Conservation (phyloP, 2,113 vertebrate genomes). For the Furnarius figulus region DNA sequence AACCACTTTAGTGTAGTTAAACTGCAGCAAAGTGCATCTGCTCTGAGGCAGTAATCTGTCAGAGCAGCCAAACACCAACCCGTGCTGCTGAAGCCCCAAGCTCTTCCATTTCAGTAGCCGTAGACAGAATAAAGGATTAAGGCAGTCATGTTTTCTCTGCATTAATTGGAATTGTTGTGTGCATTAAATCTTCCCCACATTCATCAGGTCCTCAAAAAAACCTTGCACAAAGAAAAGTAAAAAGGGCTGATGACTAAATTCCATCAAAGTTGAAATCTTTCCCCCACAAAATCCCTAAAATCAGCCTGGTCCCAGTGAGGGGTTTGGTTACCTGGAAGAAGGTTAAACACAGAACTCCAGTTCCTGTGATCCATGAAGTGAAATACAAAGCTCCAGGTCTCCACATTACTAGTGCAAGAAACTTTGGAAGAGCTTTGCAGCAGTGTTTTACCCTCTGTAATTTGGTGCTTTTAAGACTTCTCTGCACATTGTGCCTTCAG, state of each 20-base stretch:
- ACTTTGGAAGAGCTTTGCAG: background rate
- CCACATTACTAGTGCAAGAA: constrained; percentile 28
- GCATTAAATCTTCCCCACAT: background rate
- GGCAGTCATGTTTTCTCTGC: background rate
- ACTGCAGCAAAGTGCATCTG: background rate
- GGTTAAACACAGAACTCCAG: constrained; percentile 50
- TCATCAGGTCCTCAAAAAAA: background rate
- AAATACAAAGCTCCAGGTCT: constrained; percentile 29
- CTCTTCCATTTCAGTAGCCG: background rate
- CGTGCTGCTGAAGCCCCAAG: background rate
- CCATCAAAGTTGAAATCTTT: background rate
- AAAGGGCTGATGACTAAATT: background rate
- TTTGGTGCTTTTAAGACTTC: constrained; percentile 27
- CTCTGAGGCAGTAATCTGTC: background rate
- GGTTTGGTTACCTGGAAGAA: constrained; percentile 74
- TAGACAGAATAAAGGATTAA: background rate
- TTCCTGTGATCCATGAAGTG: constrained; percentile 54
- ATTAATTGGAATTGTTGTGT: background rate
- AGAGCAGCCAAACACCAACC: background rate
- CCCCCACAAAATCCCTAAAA: background rate
- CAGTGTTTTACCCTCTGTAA: background rate
- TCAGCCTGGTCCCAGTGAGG: background rate
- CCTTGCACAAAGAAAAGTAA: background rate
- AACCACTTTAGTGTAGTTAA: background rate
- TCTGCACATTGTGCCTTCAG: background rate